A percentile compares a stretch with the other conserved stretches of the same genome.
Conservation (phyloP, 92 coral and sea anemone species). For the Bergia puertoricense region DNA sequence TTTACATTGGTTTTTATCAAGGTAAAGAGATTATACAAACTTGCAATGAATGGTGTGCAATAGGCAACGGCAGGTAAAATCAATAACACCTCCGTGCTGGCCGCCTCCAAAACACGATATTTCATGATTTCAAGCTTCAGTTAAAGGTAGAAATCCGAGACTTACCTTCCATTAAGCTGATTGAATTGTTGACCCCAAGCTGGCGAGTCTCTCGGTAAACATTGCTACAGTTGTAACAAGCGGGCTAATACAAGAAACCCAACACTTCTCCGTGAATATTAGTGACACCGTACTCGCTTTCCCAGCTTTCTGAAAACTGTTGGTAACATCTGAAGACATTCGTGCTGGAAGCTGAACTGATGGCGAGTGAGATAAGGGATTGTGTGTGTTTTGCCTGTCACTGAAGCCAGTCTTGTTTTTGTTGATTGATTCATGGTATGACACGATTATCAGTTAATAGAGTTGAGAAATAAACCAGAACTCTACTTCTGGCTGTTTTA, state of each 20-base stretch:
- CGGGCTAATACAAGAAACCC: neutral
- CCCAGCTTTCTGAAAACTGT: neutral
- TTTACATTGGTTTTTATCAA: no score
- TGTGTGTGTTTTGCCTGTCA: slow-evolving; percentile 39
- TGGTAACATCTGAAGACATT: slow-evolving; percentile 2
- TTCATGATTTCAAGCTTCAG: slow-evolving; percentile 13
- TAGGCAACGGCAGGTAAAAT: neutral
- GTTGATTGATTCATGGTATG: slow-evolving; percentile 47
- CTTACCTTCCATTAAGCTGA: slow-evolving; percentile 44
- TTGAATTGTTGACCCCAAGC: slow-evolving; percentile 44
- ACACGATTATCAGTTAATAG: slow-evolving; percentile 41
- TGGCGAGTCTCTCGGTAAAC: slow-evolving; percentile 26
- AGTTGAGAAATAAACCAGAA: slow-evolving; percentile 38
- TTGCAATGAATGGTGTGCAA: neutral
- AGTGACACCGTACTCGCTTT: neutral
- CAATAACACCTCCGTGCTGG: neutral
- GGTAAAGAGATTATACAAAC: neutral
- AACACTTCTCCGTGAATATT: neutral
- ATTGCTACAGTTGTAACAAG: neutral
- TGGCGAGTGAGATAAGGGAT: slow-evolving; percentile 24
- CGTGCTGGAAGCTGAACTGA: slow-evolving; percentile 28
- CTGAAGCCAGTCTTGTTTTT: slow-evolving; percentile 45
- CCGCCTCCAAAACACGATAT: neutral
- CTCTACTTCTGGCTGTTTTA: slow-evolving; percentile 14
- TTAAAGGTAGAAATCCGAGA: slow-evolving; percentile 33